Conservation (phyloP, 2,113 vertebrate genomes). For the Eonycteris spelaea region DNA sequence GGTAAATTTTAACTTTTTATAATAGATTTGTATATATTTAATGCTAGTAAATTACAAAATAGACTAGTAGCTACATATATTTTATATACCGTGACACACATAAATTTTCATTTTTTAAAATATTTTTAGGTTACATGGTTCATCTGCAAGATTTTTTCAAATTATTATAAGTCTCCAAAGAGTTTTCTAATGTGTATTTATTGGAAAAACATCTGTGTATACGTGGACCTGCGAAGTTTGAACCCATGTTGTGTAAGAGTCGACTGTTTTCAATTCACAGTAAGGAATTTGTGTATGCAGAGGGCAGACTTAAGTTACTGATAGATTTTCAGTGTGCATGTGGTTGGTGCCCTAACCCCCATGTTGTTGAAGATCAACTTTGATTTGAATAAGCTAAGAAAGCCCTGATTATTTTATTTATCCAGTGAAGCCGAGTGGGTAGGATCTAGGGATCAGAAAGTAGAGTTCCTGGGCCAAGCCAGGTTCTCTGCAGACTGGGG, state of each 20-base stretch:
- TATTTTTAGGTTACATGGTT: background rate
- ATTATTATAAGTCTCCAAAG: too few relatives aligned
- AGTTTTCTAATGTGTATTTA: background rate
- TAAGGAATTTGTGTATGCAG: too few relatives aligned
- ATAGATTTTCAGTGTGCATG: background rate
- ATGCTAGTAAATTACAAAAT: background rate
- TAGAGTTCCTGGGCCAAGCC: background rate
- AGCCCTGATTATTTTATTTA: background rate
- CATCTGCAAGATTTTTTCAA: background rate
- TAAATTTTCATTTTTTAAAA: background rate
- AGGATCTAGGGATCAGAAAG: background rate
- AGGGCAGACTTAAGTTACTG: background rate
- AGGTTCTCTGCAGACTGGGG: background rate
- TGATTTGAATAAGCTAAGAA: background rate
- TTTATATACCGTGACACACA: background rate
- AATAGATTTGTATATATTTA: background rate
- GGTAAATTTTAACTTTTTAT: background rate
- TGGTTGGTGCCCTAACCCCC: background rate
- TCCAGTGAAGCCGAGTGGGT: background rate
- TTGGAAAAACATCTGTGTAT: background rate
- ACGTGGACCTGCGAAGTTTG: background rate
- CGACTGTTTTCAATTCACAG: background rate
- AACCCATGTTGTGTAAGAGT: background rate
- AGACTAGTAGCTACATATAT: background rate
- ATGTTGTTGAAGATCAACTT: background rate